Evolutionary conservation across 2,797 vertebrate species (phyloP).

Genomic region (Rhabdophis nuchalis): DNA sequence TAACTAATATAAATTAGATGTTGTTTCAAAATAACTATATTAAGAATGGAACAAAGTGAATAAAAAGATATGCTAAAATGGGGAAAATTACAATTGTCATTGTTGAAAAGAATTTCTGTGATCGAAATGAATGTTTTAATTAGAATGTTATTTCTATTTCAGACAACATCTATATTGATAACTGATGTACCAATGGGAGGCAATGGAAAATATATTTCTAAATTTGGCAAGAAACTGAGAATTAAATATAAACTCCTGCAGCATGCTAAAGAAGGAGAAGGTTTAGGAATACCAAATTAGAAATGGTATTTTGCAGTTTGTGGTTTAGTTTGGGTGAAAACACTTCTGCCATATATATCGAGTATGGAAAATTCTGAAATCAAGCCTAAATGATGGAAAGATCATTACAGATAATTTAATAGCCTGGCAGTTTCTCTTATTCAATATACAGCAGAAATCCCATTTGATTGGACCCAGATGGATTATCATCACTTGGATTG

Average conservation of each 20-base stretch:
- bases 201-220: background rate
- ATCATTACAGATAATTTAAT: no score
- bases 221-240: background rate
- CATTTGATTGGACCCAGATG: no score
- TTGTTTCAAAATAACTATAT: background rate
- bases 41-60: background rate
- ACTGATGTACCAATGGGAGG: background rate
- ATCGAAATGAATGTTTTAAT: background rate
- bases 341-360: no score
- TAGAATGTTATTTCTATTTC: background rate
- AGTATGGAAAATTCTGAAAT: no score
- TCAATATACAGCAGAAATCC: no score
- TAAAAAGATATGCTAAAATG: background rate
- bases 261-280: background rate
- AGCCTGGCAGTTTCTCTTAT: no score
- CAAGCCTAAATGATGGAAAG: no score
- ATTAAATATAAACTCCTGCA: background rate
- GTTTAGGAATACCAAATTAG: background rate
- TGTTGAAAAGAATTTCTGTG: background rate
- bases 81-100: background rate
- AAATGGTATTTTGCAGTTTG: no score
- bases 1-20: no score
- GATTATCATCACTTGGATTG: no score
- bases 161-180: background rate
- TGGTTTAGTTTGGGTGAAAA: no score